Conservation (phyloP, 2,113 vertebrate genomes). For the Jacana jacana region DNA sequence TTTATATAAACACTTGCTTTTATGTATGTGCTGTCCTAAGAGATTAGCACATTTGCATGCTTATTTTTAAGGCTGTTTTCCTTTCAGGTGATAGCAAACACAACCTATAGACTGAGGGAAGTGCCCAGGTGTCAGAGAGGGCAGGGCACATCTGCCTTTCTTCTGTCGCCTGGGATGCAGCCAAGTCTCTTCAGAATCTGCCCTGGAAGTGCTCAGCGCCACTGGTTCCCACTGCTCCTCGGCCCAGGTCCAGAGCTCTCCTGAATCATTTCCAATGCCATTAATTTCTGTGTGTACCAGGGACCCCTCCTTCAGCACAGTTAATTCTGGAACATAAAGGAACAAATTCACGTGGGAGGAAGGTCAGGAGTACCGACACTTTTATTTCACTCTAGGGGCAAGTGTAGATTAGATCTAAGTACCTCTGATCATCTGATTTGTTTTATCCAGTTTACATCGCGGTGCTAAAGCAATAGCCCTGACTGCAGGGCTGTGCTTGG, state of each 20-base stretch:
- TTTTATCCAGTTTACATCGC: background rate
- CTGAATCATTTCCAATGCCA: background rate
- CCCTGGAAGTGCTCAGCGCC: background rate
- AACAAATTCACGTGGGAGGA: background rate
- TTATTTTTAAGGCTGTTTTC: background rate
- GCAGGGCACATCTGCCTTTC: background rate
- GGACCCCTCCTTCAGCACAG: background rate
- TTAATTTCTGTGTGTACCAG: background rate
- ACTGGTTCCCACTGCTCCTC: background rate
- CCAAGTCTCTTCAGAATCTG: background rate
- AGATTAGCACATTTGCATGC: constrained; percentile 10
- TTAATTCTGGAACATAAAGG: background rate
- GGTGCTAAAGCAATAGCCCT: background rate
- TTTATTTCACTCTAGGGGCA: background rate
- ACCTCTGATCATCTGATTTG: background rate
- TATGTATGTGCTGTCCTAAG: constrained; percentile 38
- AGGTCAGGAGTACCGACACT: background rate
- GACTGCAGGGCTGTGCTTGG: background rate
- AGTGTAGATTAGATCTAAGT: background rate
- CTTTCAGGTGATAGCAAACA: background rate
- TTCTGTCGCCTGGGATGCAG: background rate
- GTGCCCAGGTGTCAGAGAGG: background rate
- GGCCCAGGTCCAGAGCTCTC: background rate
- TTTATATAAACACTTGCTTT: constrained; percentile 63
- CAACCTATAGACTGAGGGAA: background rate